A percentile compares a stretch with the other conserved stretches of the same genome.
Evolutionary conservation across 2,797 vertebrate genomes (phyloP).

Genomic region (Poeciliopsis infans): DNA sequence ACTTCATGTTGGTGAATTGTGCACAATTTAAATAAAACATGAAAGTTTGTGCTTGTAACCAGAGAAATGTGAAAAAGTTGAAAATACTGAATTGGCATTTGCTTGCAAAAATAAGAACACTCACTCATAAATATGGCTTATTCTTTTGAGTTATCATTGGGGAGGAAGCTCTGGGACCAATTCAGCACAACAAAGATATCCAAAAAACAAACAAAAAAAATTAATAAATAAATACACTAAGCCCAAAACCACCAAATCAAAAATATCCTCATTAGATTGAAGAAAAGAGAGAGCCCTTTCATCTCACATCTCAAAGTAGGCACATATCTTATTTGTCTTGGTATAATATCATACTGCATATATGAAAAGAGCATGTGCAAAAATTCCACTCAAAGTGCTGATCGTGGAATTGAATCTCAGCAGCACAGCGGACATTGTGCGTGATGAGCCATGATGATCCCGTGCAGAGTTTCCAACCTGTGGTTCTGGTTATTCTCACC

Average conservation of each 20-base stretch:
- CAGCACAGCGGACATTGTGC: slow-evolving; percentile 10
- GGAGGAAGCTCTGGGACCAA: slow-evolving; percentile 52
- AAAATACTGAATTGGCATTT: slow-evolving; percentile 56
- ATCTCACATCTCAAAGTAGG: slow-evolving; percentile 60
- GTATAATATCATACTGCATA: slow-evolving; percentile 23
- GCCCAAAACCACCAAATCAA: slow-evolving; percentile 60
- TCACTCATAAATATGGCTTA: slow-evolving; percentile 26
- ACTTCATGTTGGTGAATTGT: neutral
- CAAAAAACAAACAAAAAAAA: slow-evolving; percentile 57
- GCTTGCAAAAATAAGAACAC: slow-evolving; percentile 38
- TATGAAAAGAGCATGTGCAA: slow-evolving; percentile 27
- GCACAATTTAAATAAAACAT: neutral
- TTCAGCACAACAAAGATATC: slow-evolving; percentile 56
- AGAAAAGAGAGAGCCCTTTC: slow-evolving; percentile 42
- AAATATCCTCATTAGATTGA: slow-evolving; percentile 43
- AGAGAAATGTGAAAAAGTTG: slow-evolving; percentile 7
- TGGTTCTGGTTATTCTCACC: slow-evolving; percentile 50
- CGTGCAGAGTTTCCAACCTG: slow-evolving; percentile 34
- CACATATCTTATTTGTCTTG: slow-evolving; percentile 43
- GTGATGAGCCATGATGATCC: slow-evolving; percentile 36
- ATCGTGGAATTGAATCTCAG: slow-evolving; percentile 15
- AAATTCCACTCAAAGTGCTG: slow-evolving; percentile 18
- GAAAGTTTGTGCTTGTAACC: neutral
- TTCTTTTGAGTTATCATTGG: slow-evolving; percentile 38
- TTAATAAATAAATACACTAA: slow-evolving; percentile 47